Evolutionary conservation across 2,797 vertebrate genomes (phyloP).

Genomic region (Takifugu rubripes): DNA sequence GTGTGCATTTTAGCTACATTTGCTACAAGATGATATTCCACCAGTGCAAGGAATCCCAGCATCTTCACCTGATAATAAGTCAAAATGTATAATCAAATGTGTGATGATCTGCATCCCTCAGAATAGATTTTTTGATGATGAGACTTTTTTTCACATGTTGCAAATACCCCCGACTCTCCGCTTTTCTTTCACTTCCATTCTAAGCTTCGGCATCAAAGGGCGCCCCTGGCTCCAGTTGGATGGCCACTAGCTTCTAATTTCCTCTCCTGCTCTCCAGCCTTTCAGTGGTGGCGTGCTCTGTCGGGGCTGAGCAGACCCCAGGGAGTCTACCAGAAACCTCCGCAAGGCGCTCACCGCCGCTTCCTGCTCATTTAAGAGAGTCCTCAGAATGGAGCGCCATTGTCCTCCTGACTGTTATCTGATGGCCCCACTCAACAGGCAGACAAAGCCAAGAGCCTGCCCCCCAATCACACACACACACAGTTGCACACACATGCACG

Average conservation of each 20-base stretch:
- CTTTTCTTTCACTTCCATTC: constrained; percentile 45
- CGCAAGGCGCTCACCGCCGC: constrained; percentile 64
- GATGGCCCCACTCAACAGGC: constrained; percentile 76
- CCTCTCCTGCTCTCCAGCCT: constrained; percentile 70
- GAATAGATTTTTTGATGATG: background rate
- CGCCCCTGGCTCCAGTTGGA: constrained; percentile 74
- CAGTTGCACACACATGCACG: background rate
- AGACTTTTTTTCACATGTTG: background rate
- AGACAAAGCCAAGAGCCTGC: constrained; percentile 76
- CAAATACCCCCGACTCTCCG: constrained; percentile 33
- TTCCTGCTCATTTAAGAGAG: constrained; percentile 83
- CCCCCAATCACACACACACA: constrained; percentile 17
- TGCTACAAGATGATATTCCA: too few relatives aligned
- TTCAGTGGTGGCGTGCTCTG: constrained; percentile 69
- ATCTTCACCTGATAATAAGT: too few relatives aligned
- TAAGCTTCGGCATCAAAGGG: constrained; percentile 71
- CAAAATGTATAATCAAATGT: too few relatives aligned
- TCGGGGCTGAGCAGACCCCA: constrained; percentile 78
- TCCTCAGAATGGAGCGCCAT: constrained; percentile 77
- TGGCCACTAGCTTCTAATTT: constrained; percentile 79
- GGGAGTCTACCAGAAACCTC: constrained; percentile 76
- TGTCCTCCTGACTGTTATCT: constrained; percentile 80
- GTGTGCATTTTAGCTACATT: too few relatives aligned
- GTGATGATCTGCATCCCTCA: background rate
- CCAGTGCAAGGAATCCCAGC: too few relatives aligned